Percentiles rank a stretch among this genome's conserved stretches.
Conservation (phyloP, 2,888 invertebrate species). For the Volucella bombylans region DNA sequence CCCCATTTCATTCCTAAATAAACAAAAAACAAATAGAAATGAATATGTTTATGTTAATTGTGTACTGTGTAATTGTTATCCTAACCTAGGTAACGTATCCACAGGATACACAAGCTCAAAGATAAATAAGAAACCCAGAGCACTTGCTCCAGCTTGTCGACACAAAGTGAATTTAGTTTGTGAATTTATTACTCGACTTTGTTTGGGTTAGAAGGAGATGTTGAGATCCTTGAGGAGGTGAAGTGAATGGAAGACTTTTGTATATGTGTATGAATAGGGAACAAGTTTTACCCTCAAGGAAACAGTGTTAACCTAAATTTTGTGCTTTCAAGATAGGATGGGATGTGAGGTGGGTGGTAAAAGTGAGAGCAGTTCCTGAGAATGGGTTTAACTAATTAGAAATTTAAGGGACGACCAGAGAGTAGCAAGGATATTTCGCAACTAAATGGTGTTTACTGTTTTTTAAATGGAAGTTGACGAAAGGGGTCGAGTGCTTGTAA, state of each 20-base stretch:
- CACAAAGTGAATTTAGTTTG: constrained; percentile 64
- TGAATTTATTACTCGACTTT: constrained; percentile 38
- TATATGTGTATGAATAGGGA: not conserved
- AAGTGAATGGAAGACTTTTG: not conserved
- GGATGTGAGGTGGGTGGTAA: constrained; percentile 17
- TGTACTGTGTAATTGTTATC: constrained; percentile 72
- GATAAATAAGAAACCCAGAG: constrained; percentile 63
- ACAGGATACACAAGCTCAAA: constrained; percentile 63
- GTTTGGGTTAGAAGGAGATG: constrained; percentile 12
- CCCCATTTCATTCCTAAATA: not conserved
- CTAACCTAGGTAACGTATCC: constrained; percentile 67
- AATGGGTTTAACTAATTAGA: constrained; percentile 59
- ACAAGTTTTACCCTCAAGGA: constrained; percentile 44
- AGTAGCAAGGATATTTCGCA: constrained; percentile 33
- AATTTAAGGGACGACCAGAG: constrained; percentile 36
- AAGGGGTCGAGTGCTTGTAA: not conserved
- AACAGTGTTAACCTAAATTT: constrained; percentile 60
- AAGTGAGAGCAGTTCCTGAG: constrained; percentile 17
- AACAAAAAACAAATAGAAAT: constrained; percentile 43
- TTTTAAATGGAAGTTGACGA: constrained; percentile 42
- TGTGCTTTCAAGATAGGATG: constrained; percentile 41
- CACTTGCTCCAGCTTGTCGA: constrained; percentile 30
- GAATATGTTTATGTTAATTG: constrained; percentile 72
- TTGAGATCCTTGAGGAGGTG: constrained; percentile 47
- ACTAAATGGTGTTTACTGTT: constrained; percentile 54